Percentiles rank a stretch among this genome's conserved stretches.
These are phyloP conservation scores for Escarpia spicata DNA, from an alignment of 2,888 invertebrate genomes.

Conservation along the genomic window DNA sequence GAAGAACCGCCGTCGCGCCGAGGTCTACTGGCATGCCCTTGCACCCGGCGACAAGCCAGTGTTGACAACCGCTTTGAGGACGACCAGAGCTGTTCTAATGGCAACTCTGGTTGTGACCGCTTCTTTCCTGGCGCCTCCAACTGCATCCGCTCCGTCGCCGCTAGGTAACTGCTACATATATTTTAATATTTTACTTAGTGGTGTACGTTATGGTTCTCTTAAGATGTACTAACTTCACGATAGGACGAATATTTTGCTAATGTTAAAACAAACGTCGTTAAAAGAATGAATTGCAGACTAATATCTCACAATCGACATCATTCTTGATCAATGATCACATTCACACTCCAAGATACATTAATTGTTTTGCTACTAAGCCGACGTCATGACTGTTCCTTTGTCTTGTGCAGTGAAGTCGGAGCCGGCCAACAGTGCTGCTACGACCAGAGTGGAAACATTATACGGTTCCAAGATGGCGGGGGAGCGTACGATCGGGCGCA, in stretches of 20 bases:
- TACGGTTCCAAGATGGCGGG: constrained; percentile 19
- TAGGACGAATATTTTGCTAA: too few relatives aligned
- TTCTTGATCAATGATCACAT: too few relatives aligned
- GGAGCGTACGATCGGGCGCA: constrained; percentile 6
- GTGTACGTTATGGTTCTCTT: background rate
- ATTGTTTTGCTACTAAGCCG: too few relatives aligned
- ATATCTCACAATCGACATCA: too few relatives aligned
- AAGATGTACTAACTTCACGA: too few relatives aligned
- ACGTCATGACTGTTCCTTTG: background rate
- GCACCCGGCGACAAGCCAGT: background rate
- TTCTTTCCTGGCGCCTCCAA: background rate
- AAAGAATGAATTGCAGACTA: too few relatives aligned
- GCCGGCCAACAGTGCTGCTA: constrained; percentile 23
- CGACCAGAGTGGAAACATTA: background rate
- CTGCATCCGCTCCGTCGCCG: background rate
- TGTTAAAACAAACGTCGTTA: too few relatives aligned
- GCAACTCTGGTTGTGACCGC: background rate
- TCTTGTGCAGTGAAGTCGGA: background rate
- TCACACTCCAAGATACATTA: too few relatives aligned
- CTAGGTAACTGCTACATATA: background rate
- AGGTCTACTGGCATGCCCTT: background rate
- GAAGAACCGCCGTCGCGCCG: background rate
- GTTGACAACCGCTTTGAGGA: background rate
- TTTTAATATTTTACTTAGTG: background rate
- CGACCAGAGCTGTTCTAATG: background rate